Conservation (phyloP, 2,113 vertebrate species). For the Cnemophilus loriae region DNA sequence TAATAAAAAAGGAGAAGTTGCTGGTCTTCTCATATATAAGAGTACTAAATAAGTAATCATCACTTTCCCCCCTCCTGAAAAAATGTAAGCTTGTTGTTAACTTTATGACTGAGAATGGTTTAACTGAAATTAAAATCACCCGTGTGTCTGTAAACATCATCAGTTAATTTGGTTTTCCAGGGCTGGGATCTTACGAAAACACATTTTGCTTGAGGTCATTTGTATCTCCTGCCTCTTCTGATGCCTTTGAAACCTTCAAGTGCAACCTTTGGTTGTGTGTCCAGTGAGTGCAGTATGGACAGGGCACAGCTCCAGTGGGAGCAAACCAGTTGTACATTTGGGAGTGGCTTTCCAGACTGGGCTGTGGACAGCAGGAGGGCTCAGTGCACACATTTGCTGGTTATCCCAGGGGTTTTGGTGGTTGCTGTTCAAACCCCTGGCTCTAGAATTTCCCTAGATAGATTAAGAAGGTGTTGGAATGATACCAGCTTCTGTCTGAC, state of each 20-base stretch:
- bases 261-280: neutral
- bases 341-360: neutral
- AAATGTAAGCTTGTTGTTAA: neutral
- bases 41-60: neutral
- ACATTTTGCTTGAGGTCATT: neutral
- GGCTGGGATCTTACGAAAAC: neutral
- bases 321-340: neutral
- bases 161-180: neutral
- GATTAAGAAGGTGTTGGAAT: neutral
- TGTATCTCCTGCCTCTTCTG: neutral
- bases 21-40: neutral
- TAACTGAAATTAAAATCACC: neutral
- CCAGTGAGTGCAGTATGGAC: rapidly evolving
- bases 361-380: neutral
- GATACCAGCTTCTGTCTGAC: neutral
- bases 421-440: neutral
- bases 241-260: neutral
- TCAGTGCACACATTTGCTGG: neutral
- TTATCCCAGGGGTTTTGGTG: neutral
- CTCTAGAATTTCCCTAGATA: neutral
- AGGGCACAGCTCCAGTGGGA: neutral
- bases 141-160: rapidly evolving
- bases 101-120: neutral
- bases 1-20: neutral
- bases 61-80: rapidly evolving